A percentile compares a stretch with the other conserved stretches of the same genome.
Evolutionary conservation across 2,797 vertebrate genomes (phyloP).

Genomic region (Cossypha niveicapilla): DNA sequence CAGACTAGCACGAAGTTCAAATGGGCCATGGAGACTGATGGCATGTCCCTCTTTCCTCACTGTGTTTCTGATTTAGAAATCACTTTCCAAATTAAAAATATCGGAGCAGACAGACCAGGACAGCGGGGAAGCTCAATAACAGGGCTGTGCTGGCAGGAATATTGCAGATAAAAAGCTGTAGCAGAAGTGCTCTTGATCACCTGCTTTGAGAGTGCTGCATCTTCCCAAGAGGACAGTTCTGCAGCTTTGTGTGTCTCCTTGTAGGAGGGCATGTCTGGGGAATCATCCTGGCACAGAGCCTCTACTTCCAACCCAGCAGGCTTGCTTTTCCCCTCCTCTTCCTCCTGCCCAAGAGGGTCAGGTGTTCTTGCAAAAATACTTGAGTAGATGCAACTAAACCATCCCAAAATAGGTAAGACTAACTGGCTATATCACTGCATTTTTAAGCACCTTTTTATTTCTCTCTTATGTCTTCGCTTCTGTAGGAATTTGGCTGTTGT

Average conservation of each 20-base stretch:
- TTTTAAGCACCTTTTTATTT: neutral
- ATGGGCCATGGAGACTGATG: constrained; percentile 11
- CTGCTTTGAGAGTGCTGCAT: neutral
- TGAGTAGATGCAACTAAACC: neutral
- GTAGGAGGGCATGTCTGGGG: neutral
- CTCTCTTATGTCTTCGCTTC: neutral
- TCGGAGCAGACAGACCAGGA: neutral
- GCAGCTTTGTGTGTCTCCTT: neutral
- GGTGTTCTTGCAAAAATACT: neutral
- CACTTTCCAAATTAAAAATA: neutral
- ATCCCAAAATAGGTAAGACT: neutral
- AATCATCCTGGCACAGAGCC: neutral
- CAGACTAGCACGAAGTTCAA: constrained; percentile 14
- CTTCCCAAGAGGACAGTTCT: neutral
- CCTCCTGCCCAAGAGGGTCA: neutral
- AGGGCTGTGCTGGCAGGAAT: neutral
- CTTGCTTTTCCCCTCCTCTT: neutral
- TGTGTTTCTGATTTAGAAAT: neutral
- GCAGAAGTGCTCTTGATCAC: neutral
- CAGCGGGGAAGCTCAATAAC: accelerated
- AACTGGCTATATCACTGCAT: neutral
- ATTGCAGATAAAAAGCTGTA: neutral
- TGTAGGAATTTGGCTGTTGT: neutral
- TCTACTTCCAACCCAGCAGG: neutral
- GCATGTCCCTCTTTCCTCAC: constrained; percentile 12